Conservation (phyloP, 2,888 invertebrate genomes). For the Hymenopus coronatus region DNA sequence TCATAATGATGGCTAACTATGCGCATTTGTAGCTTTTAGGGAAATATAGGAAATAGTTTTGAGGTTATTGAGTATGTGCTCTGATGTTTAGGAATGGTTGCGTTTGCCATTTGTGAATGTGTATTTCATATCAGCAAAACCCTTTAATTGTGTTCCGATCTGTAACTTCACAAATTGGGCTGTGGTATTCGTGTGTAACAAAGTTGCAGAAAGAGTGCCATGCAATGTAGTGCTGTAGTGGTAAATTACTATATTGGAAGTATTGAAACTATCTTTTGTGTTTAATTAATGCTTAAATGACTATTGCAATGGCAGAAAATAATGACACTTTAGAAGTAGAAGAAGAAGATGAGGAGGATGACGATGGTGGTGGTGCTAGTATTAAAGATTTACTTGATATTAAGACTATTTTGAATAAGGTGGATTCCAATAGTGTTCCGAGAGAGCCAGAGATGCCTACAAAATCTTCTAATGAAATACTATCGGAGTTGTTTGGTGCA, state of each 20-base stretch:
- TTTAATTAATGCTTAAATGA: not conserved
- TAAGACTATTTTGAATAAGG: constrained; percentile 24
- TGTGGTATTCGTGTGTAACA: not conserved
- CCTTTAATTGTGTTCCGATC: not conserved
- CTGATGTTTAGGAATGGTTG: too few relatives aligned
- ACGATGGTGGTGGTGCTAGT: not conserved
- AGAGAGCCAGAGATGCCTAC: constrained; percentile 25
- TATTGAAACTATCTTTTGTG: not conserved
- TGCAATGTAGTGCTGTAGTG: not conserved
- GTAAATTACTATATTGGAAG: not conserved
- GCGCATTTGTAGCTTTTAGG: too few relatives aligned
- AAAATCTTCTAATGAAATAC: constrained; percentile 75
- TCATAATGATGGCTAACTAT: too few relatives aligned
- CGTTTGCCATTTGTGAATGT: too few relatives aligned
- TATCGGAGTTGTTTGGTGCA: constrained; percentile 76
- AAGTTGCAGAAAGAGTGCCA: not conserved
- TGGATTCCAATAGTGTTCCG: not conserved
- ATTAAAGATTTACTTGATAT: constrained; percentile 17
- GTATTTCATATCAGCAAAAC: too few relatives aligned
- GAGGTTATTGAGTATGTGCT: too few relatives aligned
- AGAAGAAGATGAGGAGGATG: not conserved
- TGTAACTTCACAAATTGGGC: not conserved
- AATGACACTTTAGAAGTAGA: not conserved
- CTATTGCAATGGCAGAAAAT: not conserved
- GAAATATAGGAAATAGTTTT: too few relatives aligned